Base-by-base conservation (phyloP, 2,888 invertebrate genomes). In the Lycophotia porphyrea region DNA sequence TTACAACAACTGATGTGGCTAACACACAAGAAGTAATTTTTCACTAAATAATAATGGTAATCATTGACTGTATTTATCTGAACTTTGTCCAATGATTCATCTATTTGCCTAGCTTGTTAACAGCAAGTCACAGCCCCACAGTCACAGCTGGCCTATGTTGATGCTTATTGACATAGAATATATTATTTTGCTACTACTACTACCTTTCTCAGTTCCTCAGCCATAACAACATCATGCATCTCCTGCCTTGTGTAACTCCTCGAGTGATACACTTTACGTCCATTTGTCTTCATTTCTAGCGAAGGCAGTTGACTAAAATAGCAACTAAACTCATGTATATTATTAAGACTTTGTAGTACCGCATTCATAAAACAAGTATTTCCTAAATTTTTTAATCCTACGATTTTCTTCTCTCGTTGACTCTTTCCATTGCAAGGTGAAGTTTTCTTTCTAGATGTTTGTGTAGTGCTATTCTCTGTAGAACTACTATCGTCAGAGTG, bases 331-430 rank as follows among this genome's bases (percentile, higher is more conserved):
- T 98, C 98, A 92, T 98, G 98, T 91, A 98, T 98, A 93, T 98
- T 98, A 92, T 98, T 98, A 94, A 98, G 96, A 87, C 98, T 98
- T 92, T 98, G 98, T 78, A 98, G 95, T 78, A 98, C 98, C 34
- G 98, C 98, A 94, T 98, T 98, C 98, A 98, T 98, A 92, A 98
- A 98, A 93, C 98, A 98, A 70, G 98, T 98, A 92, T 98, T 98
- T 86, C 98, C 98, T 92, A 98, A 96, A 96, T 98, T 98, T 90
- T 98, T 97, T 90, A 98, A 96, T 55, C 98, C 98, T 87, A 98
- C 97, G 77, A 98, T 97, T 89, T 95, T 97, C 90, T 97, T 97
- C 81, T 97, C 97, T 88, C 97, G 94, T 88, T 95, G 96, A 87
- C 92, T 95, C 89, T 97, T 97, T 55, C 96, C 96, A 60, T 96